These are phyloP conservation scores for Nephila pilipes DNA, from an alignment of 1,140 invertebrate species.

Conservation along the genomic window DNA sequence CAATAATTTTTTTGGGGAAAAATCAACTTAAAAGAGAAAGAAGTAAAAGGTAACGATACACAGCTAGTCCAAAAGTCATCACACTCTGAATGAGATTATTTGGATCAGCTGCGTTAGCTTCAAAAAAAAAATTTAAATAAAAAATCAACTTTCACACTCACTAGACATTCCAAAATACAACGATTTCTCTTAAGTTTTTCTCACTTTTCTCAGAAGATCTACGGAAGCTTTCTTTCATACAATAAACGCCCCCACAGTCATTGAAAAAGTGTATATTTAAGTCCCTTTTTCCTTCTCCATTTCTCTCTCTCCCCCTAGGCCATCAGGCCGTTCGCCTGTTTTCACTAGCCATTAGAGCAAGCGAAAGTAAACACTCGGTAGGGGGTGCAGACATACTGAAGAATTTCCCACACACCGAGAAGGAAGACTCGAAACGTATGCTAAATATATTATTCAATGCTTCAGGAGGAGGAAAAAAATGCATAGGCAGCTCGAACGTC, in stretches of 20 bases:
- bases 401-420: slow-evolving; percentile 9
- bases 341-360: slow-evolving; percentile 61
- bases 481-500: background rate
- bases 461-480: slow-evolving; percentile 21
- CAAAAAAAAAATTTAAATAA: background rate
- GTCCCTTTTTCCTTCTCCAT: background rate
- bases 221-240: slow-evolving; percentile 21
- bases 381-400: slow-evolving; percentile 19
- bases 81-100: background rate
- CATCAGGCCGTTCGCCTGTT: slow-evolving; percentile 40
- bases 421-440: slow-evolving; percentile 42
- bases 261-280: slow-evolving; percentile 56
- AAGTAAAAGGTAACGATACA: background rate
- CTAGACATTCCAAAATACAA: slow-evolving; percentile 15
- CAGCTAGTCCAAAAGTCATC: background rate
- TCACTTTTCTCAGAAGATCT: background rate
- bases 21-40: background rate
- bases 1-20: no score
- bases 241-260: slow-evolving; percentile 26
- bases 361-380: slow-evolving; percentile 50
- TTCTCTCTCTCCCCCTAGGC: background rate
- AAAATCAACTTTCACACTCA: background rate
- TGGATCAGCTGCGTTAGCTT: slow-evolving; percentile 4
- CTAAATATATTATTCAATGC: slow-evolving; percentile 71
- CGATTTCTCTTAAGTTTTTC: slow-evolving; percentile 4